phyloP scores from a whole-genome alignment of 2,888 invertebrate genomes.

The Coleophora flavipennella region DNA sequence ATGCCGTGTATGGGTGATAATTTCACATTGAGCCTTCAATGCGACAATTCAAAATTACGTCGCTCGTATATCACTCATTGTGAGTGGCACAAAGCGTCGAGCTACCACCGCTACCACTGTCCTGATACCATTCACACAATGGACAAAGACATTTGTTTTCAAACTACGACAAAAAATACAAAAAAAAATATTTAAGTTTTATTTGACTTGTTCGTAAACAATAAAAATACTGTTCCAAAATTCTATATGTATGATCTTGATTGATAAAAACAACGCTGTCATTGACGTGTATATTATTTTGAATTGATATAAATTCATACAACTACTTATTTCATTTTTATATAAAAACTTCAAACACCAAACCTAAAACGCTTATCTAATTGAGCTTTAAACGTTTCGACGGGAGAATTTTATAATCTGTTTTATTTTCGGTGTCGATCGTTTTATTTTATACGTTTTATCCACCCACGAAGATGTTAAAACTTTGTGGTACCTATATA shows the following conservation, averaged over 20 bases:
- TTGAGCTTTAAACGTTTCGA: conserved; percentile 71
- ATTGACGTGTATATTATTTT: too few relatives aligned
- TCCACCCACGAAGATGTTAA: conserved; percentile 63
- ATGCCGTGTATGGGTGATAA: conserved; percentile 68
- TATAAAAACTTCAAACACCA: conserved; percentile 64
- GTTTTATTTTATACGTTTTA: conserved; percentile 66
- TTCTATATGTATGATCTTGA: conserved; percentile 24
- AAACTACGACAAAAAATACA: conserved; percentile 56
- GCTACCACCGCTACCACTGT: conserved; percentile 59
- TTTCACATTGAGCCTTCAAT: conserved; percentile 56
- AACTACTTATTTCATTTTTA: conserved; percentile 43
- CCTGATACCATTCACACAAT: conserved; percentile 50
- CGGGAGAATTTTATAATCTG: conserved; percentile 65
- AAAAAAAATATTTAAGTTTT: conserved; percentile 57
- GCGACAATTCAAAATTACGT: conserved; percentile 66
- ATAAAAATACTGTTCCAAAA: conserved; percentile 29
- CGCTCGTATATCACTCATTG: conserved; percentile 71
- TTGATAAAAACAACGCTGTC: conserved; percentile 33
- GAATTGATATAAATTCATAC: conserved; percentile 29
- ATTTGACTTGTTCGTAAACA: conserved; percentile 51
- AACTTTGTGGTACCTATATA: conserved; percentile 56
- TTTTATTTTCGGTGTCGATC: conserved; percentile 61
- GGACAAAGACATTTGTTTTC: conserved; percentile 67
- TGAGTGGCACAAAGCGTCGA: conserved; percentile 59
- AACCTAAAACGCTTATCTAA: conserved; percentile 70